Percentiles rank a stretch among this genome's conserved stretches.
These are phyloP conservation scores for Anas acuta DNA, from an alignment of 2,797 vertebrate species.

Conservation along the genomic window DNA sequence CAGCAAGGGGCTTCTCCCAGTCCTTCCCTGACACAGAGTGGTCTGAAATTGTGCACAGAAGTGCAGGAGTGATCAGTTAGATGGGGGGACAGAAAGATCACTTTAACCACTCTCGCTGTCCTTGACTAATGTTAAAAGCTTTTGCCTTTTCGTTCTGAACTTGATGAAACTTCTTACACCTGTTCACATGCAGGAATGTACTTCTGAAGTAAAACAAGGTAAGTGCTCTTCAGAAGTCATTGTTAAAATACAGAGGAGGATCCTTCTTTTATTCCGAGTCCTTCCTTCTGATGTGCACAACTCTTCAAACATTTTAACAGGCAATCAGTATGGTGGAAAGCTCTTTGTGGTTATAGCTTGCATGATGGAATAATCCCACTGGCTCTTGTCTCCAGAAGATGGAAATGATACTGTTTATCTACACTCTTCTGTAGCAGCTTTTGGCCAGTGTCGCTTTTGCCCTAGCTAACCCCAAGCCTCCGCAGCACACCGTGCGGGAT, in stretches of 20 bases:
- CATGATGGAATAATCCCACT: background rate
- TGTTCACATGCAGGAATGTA: background rate
- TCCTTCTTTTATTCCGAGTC: conserved; percentile 6
- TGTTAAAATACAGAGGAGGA: conserved; percentile 46
- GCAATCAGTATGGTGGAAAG: background rate
- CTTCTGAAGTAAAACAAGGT: conserved; percentile 3
- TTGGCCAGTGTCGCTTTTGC: background rate
- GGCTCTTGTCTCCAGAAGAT: background rate
- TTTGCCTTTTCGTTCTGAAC: conserved; percentile 15
- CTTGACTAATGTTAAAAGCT: conserved; percentile 17
- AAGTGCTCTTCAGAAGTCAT: conserved; percentile 43
- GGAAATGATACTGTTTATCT: background rate
- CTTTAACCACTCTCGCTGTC: background rate
- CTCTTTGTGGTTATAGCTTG: background rate
- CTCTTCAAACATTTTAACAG: background rate
- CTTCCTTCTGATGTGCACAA: conserved; percentile 15
- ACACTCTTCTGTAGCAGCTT: background rate
- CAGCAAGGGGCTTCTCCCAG: background rate
- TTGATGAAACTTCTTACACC: background rate
- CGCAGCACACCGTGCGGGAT: accelerated
- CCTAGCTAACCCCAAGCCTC: background rate
- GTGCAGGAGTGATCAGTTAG: background rate
- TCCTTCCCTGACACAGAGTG: background rate
- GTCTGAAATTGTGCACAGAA: background rate
- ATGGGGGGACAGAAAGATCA: background rate